phyloP scores from a whole-genome alignment of 2,797 vertebrate genomes.

The Erethizon dorsatum region DNA sequence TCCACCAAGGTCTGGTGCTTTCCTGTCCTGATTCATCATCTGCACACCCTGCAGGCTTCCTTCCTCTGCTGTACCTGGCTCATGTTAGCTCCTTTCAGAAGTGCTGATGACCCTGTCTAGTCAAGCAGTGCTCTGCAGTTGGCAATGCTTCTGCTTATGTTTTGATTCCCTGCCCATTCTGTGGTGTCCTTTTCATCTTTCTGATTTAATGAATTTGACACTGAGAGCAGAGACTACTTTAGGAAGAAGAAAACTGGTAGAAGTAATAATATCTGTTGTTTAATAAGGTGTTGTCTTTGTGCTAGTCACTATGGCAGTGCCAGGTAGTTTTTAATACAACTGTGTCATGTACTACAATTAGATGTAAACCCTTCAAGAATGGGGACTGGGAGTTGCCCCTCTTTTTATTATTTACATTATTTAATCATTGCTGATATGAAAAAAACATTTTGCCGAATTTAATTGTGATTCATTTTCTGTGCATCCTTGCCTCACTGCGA shows the following conservation, averaged over 20 bases:
- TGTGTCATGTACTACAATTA: not conserved
- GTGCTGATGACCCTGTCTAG: not conserved
- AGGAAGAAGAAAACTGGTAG: constrained; percentile 19
- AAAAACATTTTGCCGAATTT: not conserved
- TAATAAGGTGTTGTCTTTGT: not conserved
- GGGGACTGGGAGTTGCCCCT: not conserved
- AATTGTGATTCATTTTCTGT: constrained; percentile 1
- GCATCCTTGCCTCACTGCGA: not conserved
- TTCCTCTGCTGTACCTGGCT: not conserved
- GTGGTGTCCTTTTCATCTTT: not conserved
- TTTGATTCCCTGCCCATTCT: not conserved
- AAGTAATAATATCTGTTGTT: not conserved
- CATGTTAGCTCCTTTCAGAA: not conserved
- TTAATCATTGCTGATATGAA: constrained; percentile 20
- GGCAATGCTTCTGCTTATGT: not conserved
- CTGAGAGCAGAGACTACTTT: not conserved
- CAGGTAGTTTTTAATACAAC: not conserved
- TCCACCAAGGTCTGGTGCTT: not conserved
- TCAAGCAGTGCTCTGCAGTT: not conserved
- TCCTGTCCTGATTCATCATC: not conserved
- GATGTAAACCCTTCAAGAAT: not conserved
- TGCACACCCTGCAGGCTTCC: not conserved
- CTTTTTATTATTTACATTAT: constrained; percentile 7
- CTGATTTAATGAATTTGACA: not conserved
- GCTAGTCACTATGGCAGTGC: not conserved